Evolutionary conservation across 2,888 invertebrate genomes (phyloP), one percentile per base, ranked within the genome.

Genomic region (Lycocerus yunnanus): DNA sequence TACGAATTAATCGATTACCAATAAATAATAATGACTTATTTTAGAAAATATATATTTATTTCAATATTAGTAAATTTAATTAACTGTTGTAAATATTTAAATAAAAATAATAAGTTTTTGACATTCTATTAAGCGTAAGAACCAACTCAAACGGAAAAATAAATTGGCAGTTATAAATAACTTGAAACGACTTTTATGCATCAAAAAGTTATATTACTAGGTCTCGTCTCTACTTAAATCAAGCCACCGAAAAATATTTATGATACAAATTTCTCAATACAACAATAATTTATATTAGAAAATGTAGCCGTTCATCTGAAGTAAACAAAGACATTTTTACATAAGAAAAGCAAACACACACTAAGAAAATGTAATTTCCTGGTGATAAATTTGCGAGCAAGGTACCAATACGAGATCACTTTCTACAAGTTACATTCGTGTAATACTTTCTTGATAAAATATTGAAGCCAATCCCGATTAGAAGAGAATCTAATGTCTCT

Each of bases 381-480:
- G 59, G 67, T 58, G 11, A 61, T 20, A 24, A 21, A 58, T 21
- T n/a, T 14, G 20, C 15, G 58, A 20, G 58, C 15, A 18, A 71
- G 58, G 59, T 71, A 70, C 27, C 18, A 66, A 66, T 27, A 58
- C 21, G 66, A 66, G 65, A 21, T 72, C 67, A 20, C 61, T 72
- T 18, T 60, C 60, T 20, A 61, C 61, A 72, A 72, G 59, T 60
- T 18, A 68, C 71, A 59, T 68, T 72, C 66, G 18, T 60, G 72
- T 60, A 72, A 43, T 43, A 61, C 67, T 66, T 59, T 43, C 61
- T 58, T 72, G 58, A 72, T 72, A 72, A 72, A 72, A 72, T 72
- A 72, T 72, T 72, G 66, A 72, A 68, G 58, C 61, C 69, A 65
- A 69, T 65, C 72, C 69, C 68, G 72, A 72, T 72, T 72, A 69